Conservation (phyloP, 1,140 invertebrate genomes). For the Phthorimaea operculella region DNA sequence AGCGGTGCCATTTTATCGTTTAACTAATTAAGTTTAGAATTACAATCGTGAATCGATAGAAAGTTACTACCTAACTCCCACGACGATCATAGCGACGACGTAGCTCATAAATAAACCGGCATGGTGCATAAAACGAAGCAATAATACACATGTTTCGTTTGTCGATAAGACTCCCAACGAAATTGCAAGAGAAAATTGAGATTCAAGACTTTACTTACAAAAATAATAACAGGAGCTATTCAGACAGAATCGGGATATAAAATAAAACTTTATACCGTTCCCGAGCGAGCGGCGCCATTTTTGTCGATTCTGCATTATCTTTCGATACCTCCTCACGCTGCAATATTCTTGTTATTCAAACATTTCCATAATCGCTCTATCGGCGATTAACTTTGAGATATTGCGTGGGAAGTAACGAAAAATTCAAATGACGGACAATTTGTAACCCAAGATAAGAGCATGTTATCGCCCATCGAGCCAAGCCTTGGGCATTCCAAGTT, state of each 20-base stretch:
- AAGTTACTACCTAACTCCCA: too few species aligned
- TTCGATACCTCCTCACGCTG: not conserved
- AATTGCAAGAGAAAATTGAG: not conserved
- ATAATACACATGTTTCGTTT: too few species aligned
- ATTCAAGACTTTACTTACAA: not conserved
- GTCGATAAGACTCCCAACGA: not conserved
- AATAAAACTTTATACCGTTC: conserved; percentile 1
- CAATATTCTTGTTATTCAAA: not conserved
- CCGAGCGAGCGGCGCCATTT: not conserved
- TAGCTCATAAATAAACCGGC: too few species aligned
- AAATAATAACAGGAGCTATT: not conserved
- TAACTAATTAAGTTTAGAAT: too few species aligned
- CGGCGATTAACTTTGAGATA: not conserved
- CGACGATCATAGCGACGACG: too few species aligned
- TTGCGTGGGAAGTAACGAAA: conserved; percentile 9
- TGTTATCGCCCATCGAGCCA: conserved; percentile 19
- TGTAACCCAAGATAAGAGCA: conserved; percentile 20
- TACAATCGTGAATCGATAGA: too few species aligned
- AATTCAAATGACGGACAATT: conserved; percentile 22
- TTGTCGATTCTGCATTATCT: not conserved
- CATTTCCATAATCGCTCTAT: conserved; percentile 3
- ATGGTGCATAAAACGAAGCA: too few species aligned
- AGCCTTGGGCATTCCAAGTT: not conserved
- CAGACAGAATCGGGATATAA: not conserved
- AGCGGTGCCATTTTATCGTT: too few species aligned